Base-by-base conservation (phyloP, 1,140 invertebrate genomes). In the Drosophila kanapiae region DNA sequence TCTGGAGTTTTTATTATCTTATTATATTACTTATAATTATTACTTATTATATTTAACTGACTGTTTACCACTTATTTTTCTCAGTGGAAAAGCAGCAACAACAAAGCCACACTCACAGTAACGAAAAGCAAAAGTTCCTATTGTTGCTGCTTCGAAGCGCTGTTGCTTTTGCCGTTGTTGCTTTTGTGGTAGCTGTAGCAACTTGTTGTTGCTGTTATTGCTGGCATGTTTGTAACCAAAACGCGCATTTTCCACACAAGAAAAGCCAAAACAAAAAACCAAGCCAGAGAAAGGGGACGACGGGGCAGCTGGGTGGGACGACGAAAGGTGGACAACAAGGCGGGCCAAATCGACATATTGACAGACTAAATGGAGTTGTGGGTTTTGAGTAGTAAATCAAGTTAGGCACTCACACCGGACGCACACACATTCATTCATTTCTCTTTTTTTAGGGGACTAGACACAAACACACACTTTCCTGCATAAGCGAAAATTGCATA, bases 361-460 rank as follows among this genome's bases (percentile, higher is more conserved):
- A 91, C 87, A 91, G 87, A 87, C 83, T 86, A 91, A 91, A 91
- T 82, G 87, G 87, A 91, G 87, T 91, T 91, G 80, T 91, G 87
- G 87, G 87, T 91, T 91, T 91, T 87, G 87, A 91, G 87, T 91
- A 91, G 87, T 91, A 91, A 91, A 91, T 91, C 87, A 91, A 87
- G 82, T 91, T 83, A 86, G 84, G 65, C 77, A 88, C 85, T 88
- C 67, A 68, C 69, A 79, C 60, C 72, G 76, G 43, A 68, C 61
- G 23, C 64, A 45, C 70, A 80, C 31, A 37, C 45, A 51, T 45
- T 54, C 54, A 63, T 47, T 40, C 51, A 14, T n/a, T 10, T 16
- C 49, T 29, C 31, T 29, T 37, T 31, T 69, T 47, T 69, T 29
- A 14, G 45, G 61, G 48, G 31, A 29, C 67, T 8, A 18, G 62